These are phyloP conservation scores for Cyclura pinguis DNA, from an alignment of 2,797 vertebrate species.

Conservation along the genomic window DNA sequence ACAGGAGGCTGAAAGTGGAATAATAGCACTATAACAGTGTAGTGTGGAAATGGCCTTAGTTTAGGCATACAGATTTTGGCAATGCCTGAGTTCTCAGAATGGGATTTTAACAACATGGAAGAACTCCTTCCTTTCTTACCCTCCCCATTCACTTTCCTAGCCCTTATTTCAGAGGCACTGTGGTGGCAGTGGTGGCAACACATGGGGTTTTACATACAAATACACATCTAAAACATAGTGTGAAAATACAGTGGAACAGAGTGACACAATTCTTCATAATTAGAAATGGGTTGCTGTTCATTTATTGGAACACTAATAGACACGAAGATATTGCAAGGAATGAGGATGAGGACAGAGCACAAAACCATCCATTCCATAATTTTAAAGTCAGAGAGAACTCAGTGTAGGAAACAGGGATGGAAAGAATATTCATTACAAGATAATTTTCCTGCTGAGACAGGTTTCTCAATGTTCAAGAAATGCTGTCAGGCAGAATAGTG, in stretches of 20 bases:
- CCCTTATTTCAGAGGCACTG: neutral
- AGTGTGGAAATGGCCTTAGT: too few relatives aligned
- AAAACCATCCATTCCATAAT: neutral
- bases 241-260: neutral
- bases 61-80: neutral
- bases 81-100: neutral
- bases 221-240: neutral
- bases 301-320: neutral
- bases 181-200: neutral
- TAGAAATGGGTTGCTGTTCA: neutral
- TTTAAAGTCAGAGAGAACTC: constrained; percentile 26
- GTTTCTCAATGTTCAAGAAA: too few relatives aligned
- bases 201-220: neutral
- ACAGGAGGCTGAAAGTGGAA: too few relatives aligned
- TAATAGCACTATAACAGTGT: too few relatives aligned
- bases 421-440: constrained; percentile 11
- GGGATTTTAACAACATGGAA: neutral
- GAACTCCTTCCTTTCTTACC: neutral
- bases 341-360: too few relatives aligned
- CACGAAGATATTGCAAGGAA: neutral
- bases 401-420: neutral
- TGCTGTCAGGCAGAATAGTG: too few relatives aligned
- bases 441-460: too few relatives aligned
- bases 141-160: neutral
- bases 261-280: neutral